phyloP scores from a whole-genome alignment of 2,113 vertebrate genomes.

The Gavia stellata region DNA sequence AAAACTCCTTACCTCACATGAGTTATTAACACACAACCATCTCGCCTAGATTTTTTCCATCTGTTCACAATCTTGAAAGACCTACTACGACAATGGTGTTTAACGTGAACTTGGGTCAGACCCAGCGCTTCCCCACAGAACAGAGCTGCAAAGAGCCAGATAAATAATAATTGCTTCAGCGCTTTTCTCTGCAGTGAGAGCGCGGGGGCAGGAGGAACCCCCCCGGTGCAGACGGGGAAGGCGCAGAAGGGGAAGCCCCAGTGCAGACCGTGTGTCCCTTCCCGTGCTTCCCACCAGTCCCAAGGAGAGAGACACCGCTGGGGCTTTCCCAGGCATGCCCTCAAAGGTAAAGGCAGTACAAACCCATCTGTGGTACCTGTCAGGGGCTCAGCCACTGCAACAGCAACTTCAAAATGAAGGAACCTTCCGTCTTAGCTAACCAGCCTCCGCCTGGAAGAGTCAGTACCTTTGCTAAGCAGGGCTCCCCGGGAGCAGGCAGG shows the following conservation, averaged over 20 bases:
- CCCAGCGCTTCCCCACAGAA: accelerated
- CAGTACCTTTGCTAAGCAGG: no score
- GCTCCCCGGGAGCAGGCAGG: accelerated
- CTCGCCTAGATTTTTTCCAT: neutral
- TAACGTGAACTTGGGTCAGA: neutral
- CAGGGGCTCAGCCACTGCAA: neutral
- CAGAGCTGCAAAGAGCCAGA: neutral
- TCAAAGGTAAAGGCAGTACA: neutral
- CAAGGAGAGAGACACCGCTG: accelerated
- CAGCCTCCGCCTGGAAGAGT: accelerated
- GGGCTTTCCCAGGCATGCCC: accelerated
- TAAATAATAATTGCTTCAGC: accelerated
- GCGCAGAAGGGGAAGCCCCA: no score
- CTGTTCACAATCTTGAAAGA: neutral
- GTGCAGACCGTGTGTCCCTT: accelerated
- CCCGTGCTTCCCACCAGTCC: neutral
- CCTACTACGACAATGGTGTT: neutral
- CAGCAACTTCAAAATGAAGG: neutral
- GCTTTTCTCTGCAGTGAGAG: accelerated
- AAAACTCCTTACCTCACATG: neutral
- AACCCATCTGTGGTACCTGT: neutral
- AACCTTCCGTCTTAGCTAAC: no score
- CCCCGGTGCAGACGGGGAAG: accelerated
- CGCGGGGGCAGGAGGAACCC: neutral
- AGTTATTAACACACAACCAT: neutral